Evolutionary conservation across 1,140 invertebrate species (phyloP).

Genomic region (Limonius californicus): DNA sequence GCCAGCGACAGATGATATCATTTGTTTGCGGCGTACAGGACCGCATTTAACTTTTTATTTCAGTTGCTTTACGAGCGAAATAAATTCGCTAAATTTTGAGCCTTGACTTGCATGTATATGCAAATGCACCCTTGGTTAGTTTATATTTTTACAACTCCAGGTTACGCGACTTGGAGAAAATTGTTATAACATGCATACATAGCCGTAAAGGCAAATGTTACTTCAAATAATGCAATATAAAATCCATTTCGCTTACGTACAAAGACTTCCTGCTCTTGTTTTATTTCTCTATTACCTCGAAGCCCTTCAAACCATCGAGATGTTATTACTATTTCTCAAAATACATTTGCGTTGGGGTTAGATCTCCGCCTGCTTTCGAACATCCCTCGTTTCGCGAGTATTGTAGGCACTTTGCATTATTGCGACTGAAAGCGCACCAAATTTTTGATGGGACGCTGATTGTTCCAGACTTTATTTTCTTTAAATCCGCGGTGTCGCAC

Average conservation of each 20-base stretch:
- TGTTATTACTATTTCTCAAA: slow-evolving; percentile 1
- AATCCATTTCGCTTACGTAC: slow-evolving; percentile 11
- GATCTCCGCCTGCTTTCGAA: too few relatives aligned
- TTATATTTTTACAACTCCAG: slow-evolving; percentile 3
- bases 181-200: slow-evolving; percentile 8
- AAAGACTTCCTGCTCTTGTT: not conserved
- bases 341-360: not conserved
- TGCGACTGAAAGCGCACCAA: too few relatives aligned
- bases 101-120: not conserved
- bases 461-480: too few relatives aligned
- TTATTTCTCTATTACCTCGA: slow-evolving; percentile 11
- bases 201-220: slow-evolving; percentile 6
- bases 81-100: not conserved
- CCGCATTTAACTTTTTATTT: not conserved
- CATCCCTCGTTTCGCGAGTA: too few relatives aligned
- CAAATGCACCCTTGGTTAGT: slow-evolving; percentile 4
- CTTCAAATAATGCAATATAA: slow-evolving; percentile 15
- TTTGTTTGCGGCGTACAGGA: slow-evolving; percentile 26
- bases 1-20: slow-evolving; percentile 34
- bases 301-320: not conserved
- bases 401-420: too few relatives aligned
- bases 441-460: too few relatives aligned
- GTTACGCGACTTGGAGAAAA: not conserved
- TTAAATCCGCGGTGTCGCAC: too few relatives aligned
- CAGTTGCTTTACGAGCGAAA: too few relatives aligned